Conservation (phyloP, 1,140 invertebrate genomes). For the Cardiocondyla obscurior region DNA sequence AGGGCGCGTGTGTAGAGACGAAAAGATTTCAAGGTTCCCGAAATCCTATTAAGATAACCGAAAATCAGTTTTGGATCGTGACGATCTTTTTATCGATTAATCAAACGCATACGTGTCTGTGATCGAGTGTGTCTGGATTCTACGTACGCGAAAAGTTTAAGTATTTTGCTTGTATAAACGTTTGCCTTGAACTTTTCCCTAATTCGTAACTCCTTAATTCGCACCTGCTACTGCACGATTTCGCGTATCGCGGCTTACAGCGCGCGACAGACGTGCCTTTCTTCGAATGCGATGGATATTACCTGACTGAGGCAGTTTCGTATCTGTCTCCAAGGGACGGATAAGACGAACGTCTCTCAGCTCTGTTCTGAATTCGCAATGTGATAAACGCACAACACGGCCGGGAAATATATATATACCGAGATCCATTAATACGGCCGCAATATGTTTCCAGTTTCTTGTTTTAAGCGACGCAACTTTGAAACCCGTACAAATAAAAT, state of each 20-base stretch:
- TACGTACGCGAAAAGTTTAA: no score
- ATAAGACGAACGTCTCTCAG: slow-evolving; percentile 51
- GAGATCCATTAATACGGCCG: slow-evolving; percentile 18
- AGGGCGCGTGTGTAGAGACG: background rate
- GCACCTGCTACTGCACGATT: slow-evolving; percentile 49
- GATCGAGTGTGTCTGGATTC: no score
- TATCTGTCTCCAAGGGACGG: slow-evolving; percentile 53
- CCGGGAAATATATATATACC: background rate
- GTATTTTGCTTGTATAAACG: background rate
- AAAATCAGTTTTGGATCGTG: slow-evolving; percentile 32
- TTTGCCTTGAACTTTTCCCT: slow-evolving; percentile 56
- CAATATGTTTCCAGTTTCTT: slow-evolving; percentile 20
- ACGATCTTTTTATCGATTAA: slow-evolving; percentile 29
- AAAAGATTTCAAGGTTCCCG: slow-evolving; percentile 49
- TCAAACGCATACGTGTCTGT: background rate
- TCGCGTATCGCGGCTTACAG: slow-evolving; percentile 54
- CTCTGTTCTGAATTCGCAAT: slow-evolving; percentile 53
- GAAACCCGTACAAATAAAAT: background rate
- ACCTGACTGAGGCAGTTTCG: slow-evolving; percentile 29
- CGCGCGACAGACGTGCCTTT: slow-evolving; percentile 6
- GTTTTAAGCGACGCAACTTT: slow-evolving; percentile 3
- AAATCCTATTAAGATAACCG: slow-evolving; percentile 58
- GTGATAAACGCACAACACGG: slow-evolving; percentile 42
- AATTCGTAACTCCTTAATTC: slow-evolving; percentile 35
- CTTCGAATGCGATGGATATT: slow-evolving; percentile 53